Percentiles rank a stretch among this genome's conserved stretches.
Conservation (phyloP, 2,888 invertebrate species). For the Flexamia atlantica region DNA sequence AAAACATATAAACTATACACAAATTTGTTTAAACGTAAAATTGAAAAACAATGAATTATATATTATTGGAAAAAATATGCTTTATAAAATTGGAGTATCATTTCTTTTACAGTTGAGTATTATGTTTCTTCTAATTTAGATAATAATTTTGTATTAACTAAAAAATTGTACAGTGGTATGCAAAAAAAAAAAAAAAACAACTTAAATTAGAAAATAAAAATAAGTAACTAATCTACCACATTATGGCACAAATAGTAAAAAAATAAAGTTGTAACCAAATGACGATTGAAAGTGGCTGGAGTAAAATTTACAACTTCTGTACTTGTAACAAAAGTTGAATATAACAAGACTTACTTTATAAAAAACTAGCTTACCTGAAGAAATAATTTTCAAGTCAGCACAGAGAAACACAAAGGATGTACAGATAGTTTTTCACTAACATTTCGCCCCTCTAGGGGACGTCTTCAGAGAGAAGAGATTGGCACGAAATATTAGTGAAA, state of each 20-base stretch:
- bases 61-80: slow-evolving; percentile 41
- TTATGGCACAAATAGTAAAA: not conserved
- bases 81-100: not conserved
- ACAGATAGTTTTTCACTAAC: no score
- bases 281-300: not conserved
- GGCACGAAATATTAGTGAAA: no score
- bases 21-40: not conserved
- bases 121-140: not conserved
- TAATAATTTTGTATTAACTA: not conserved
- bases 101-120: not conserved
- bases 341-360: not conserved
- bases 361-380: not conserved
- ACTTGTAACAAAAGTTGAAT: no score
- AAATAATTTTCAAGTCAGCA: no score
- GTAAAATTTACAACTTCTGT: not conserved
- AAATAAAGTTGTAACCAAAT: no score
- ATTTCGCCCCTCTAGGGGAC: no score
- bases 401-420: no score
- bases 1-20: not conserved
- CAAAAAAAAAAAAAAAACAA: not conserved
- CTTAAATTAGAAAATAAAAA: not conserved
- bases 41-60: not conserved
- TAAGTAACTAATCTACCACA: not conserved
- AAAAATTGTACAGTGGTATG: not conserved
- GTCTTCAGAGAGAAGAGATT: no score